Conservation (phyloP, 1,140 invertebrate genomes). For the Dinothrombium tinctorium region DNA sequence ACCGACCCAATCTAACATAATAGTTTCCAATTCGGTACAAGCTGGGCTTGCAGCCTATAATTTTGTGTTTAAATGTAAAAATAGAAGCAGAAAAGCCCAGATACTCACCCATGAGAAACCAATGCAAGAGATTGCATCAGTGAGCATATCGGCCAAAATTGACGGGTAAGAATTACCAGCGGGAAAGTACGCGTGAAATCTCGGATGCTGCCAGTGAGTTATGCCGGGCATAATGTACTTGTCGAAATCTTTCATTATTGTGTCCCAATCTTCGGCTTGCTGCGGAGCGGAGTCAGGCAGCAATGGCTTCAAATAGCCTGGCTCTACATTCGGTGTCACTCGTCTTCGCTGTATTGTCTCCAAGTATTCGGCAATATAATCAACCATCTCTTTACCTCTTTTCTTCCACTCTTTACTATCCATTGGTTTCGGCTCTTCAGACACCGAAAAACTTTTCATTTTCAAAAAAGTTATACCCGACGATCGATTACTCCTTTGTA, state of each 20-base stretch:
- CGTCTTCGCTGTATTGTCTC: conserved; percentile 48
- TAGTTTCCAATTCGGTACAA: conserved; percentile 27
- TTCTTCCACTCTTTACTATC: conserved; percentile 36
- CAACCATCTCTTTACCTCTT: conserved; percentile 83
- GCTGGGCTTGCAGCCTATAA: conserved; percentile 27
- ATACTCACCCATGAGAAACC: conserved; percentile 87
- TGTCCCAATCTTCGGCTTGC: conserved; percentile 66
- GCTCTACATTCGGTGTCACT: conserved; percentile 70
- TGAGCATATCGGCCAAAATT: conserved; percentile 91
- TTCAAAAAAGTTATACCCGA: no score
- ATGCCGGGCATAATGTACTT: conserved; percentile 91
- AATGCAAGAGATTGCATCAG: conserved; percentile 80
- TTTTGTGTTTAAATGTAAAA: background rate
- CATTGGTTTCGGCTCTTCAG: no score
- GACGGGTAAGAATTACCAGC: conserved; percentile 91
- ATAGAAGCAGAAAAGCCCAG: conserved; percentile 1
- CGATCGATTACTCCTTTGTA: background rate
- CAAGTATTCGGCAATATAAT: conserved; percentile 90
- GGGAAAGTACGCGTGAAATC: conserved; percentile 97
- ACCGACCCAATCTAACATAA: conserved; percentile 29
- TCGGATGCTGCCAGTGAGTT: conserved; percentile 96
- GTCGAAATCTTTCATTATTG: conserved; percentile 83
- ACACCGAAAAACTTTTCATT: no score
- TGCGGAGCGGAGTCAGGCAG: conserved; percentile 59
- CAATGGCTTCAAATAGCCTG: conserved; percentile 61